phyloP scores from a whole-genome alignment of 2,797 vertebrate genomes.

The Xenentodon cancila region DNA sequence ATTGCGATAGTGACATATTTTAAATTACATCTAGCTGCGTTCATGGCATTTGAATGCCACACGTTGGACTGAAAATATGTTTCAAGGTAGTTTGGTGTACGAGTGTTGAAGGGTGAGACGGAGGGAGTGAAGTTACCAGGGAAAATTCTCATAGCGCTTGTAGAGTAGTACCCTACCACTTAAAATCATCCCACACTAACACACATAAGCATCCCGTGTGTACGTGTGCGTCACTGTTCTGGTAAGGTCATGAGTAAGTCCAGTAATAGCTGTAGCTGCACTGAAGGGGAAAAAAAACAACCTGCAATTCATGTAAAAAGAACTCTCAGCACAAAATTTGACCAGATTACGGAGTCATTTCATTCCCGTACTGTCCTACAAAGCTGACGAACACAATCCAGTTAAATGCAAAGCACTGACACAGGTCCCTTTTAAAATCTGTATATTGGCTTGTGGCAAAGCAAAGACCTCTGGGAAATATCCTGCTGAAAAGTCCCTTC shows the following conservation, averaged over 20 bases:
- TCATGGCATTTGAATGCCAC: no score
- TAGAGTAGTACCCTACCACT: conserved; percentile 63
- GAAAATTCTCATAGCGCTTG: conserved; percentile 4
- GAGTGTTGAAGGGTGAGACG: no score
- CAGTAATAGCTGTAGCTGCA: conserved; percentile 61
- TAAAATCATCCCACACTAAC: conserved; percentile 29
- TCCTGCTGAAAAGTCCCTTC: conserved; percentile 60
- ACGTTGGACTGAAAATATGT: no score
- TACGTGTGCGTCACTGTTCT: conserved; percentile 21
- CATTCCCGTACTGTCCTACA: conserved; percentile 40
- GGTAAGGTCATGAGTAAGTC: conserved; percentile 59
- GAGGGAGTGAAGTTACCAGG: neutral
- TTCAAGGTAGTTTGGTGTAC: no score
- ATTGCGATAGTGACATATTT: no score
- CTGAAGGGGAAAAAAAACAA: conserved; percentile 50
- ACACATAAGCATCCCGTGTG: conserved; percentile 8
- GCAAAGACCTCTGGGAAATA: conserved; percentile 70
- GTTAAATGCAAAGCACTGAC: conserved; percentile 34
- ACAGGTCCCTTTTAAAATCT: neutral
- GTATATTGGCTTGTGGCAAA: conserved; percentile 45
- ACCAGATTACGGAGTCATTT: conserved; percentile 62
- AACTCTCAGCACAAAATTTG: conserved; percentile 13
- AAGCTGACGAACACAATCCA: conserved; percentile 5
- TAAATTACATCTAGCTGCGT: no score
- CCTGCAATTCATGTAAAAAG: conserved; percentile 41